Evolutionary conservation across 2,113 vertebrate species (phyloP).

Genomic region (Oophaga pumilio): DNA sequence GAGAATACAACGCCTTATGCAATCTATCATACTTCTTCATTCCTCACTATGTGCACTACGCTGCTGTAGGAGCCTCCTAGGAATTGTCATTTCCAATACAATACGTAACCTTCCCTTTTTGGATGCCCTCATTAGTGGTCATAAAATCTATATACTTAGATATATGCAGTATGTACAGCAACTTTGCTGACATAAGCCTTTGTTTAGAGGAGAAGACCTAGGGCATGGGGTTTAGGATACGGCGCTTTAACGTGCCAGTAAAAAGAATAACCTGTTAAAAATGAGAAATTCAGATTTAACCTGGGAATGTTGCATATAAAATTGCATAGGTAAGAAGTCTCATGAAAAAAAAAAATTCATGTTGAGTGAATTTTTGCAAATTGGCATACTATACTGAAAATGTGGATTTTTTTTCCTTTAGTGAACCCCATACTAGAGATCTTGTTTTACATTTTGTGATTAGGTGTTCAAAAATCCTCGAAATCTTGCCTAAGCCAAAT

Average conservation of each 20-base stretch:
- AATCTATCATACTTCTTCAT: not conserved
- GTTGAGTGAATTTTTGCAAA: not conserved
- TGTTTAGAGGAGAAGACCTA: not conserved
- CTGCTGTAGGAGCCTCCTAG: not conserved
- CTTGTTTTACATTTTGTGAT: slow-evolving; percentile 11
- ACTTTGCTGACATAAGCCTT: slow-evolving; percentile 2
- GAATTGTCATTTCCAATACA: not conserved
- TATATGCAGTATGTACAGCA: slow-evolving; percentile 13
- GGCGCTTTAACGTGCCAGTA: not conserved
- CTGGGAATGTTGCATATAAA: not conserved
- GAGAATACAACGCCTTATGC: not conserved
- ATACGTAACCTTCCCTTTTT: not conserved
- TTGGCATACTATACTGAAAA: not conserved
- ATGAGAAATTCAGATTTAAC: not conserved
- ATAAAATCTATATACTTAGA: slow-evolving; percentile 7
- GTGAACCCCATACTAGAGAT: not conserved
- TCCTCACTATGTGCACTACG: not conserved
- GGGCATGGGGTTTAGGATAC: too few relatives aligned
- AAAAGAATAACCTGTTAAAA: not conserved
- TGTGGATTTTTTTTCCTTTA: not conserved
- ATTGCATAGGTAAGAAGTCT: not conserved
- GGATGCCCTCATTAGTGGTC: slow-evolving; percentile 23
- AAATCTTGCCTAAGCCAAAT: slow-evolving; percentile 20
- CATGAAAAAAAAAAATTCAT: not conserved
- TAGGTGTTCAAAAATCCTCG: not conserved